These are phyloP conservation scores for Strigamia maritima DNA, from an alignment of 2,888 invertebrate genomes.

Conservation along the genomic window DNA sequence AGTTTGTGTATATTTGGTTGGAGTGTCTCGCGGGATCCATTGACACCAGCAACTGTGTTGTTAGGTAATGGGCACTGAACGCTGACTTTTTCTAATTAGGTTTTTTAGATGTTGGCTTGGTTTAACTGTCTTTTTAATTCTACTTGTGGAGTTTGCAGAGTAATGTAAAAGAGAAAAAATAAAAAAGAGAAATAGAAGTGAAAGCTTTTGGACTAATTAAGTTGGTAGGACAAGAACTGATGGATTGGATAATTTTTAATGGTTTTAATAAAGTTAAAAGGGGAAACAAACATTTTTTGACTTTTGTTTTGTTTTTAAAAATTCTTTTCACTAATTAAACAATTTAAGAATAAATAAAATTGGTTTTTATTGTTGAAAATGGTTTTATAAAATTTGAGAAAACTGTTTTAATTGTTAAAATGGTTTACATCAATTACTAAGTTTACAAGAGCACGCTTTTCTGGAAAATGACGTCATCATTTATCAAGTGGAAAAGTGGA, in stretches of 20 bases:
- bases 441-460: too few species aligned
- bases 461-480: too few species aligned
- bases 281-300: not conserved
- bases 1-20: not conserved
- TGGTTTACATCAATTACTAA: too few species aligned
- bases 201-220: slow-evolving; percentile 4
- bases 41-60: not conserved
- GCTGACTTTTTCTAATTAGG: not conserved
- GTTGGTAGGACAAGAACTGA: not conserved
- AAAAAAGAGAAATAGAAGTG: not conserved
- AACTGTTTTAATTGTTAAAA: too few species aligned
- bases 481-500: too few species aligned
- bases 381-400: too few species aligned
- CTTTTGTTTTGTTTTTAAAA: not conserved
- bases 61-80: not conserved
- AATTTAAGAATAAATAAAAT: too few species aligned
- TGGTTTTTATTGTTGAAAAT: too few species aligned
- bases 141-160: not conserved
- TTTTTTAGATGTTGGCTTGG: not conserved
- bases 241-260: not conserved
- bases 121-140: not conserved
- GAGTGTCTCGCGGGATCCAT: not conserved
- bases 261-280: not conserved
- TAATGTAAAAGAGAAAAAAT: not conserved
- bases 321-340: too few species aligned